Conservation (phyloP, 2,797 vertebrate genomes). For the Benthosema pterotum region DNA sequence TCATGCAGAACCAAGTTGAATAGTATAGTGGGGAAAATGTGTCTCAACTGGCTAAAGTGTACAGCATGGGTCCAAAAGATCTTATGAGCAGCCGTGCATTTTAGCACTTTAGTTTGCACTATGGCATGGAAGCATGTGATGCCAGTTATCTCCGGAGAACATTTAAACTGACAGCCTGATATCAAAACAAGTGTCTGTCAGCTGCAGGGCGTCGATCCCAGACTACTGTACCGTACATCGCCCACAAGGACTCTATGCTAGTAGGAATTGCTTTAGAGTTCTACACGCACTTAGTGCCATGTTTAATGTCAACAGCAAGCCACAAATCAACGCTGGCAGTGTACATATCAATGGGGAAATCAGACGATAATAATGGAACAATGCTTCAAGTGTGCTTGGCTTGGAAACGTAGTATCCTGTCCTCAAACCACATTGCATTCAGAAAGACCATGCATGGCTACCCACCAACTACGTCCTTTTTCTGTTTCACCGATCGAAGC, state of each 20-base stretch:
- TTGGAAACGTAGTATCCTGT: neutral
- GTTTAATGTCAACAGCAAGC: neutral
- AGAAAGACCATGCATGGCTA: neutral
- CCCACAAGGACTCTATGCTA: neutral
- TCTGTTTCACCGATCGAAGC: slow-evolving; percentile 12
- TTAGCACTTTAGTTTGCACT: slow-evolving; percentile 5
- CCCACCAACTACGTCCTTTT: neutral
- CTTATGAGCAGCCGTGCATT: slow-evolving; percentile 7
- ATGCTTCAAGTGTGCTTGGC: neutral
- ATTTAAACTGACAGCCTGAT: slow-evolving; percentile 5
- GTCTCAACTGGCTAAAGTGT: slow-evolving; percentile 1
- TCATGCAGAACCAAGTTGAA: slow-evolving; percentile 44
- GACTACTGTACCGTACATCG: too few relatives aligned
- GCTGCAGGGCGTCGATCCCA: neutral
- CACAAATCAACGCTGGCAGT: neutral
- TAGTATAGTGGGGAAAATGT: slow-evolving; percentile 33
- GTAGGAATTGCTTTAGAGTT: neutral
- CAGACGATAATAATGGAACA: neutral
- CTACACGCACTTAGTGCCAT: neutral
- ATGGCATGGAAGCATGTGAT: slow-evolving; percentile 21
- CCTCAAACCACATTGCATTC: slow-evolving; percentile 6
- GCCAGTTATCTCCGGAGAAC: slow-evolving; percentile 20
- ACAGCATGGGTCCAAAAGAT: slow-evolving; percentile 35
- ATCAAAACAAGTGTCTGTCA: slow-evolving; percentile 5
- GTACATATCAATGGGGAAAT: neutral